Base-by-base conservation (phyloP, 2,113 vertebrate genomes). In the Formicarius rufipectus region DNA sequence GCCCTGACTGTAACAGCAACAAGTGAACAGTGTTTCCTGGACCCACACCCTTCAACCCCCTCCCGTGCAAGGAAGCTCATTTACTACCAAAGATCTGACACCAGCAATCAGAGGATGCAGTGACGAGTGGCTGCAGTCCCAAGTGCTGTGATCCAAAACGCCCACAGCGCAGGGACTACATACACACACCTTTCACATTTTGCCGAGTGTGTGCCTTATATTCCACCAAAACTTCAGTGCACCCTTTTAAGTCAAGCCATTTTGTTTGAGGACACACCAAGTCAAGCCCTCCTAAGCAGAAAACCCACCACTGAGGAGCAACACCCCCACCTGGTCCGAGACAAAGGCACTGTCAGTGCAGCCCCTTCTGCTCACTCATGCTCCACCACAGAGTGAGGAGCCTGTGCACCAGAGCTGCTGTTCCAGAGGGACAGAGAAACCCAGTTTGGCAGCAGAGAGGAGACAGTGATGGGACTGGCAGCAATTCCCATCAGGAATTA, bases 261-360 rank as follows among this genome's bases (percentile, higher is more conserved):
- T 52, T 27, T 40, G 35, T 69, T 16, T 31, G 56, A 82, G 75
- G 59, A 81, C 14, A 24, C 15, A 10, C 12, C 22, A 60, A 23
- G 31, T 4, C 31, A 52, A 82, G 22, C 35, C n/a, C 60, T 69
- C 40, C 37, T 8, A 60, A 81, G 74, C 58, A 76, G 49, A 21
- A 39, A 19, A 56, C 25, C 50, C 55, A 28, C 0, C 30, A 16
- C 30, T 28, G 56, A 33, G 31, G 45, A 47, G 42, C 68, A 62
- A 60, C 50, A 8, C 2, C 25, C 25, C 42, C 37, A 10, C 27
- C 63, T 0, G 1, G 45, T 17, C 23, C 1, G 5, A 10, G 40
- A 5, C 0, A 0, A n/a, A 22, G 35, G 30, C 2, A 7, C 39
- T 6, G 33, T 1, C 49, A 27, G 44, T 0, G 4, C 5, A 4